Percentiles rank a stretch among this genome's conserved stretches.
phyloP scores from a whole-genome alignment of 2,797 vertebrate genomes.

The Chaetophractus vellerosus region DNA sequence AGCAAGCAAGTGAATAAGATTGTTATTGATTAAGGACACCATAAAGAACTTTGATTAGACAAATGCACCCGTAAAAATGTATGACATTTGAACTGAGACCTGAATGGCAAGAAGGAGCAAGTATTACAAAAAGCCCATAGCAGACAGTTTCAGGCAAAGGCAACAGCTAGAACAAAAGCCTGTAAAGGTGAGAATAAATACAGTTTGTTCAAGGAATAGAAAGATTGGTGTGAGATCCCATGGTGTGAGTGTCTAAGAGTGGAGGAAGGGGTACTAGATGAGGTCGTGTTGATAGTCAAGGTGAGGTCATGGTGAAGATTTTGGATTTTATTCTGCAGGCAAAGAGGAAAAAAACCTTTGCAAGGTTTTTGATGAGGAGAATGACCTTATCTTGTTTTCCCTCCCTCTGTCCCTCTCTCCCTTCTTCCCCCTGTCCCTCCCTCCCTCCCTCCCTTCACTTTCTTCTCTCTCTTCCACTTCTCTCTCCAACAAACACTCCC shows the following conservation, averaged over 20 bases:
- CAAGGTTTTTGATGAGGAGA: not conserved
- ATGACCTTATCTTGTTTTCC: not conserved
- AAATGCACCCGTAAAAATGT: not conserved
- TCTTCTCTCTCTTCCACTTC: too few relatives aligned
- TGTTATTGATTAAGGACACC: not conserved
- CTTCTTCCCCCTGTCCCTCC: too few relatives aligned
- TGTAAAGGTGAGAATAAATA: not conserved
- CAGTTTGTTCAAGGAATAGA: not conserved
- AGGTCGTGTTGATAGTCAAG: not conserved
- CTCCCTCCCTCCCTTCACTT: too few relatives aligned
- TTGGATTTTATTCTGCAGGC: not conserved
- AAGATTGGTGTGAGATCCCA: not conserved
- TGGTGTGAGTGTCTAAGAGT: not conserved
- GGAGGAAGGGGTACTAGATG: not conserved
- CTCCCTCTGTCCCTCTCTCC: too few relatives aligned
- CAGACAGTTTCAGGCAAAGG: not conserved
- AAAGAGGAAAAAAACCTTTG: not conserved
- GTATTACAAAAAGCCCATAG: not conserved
- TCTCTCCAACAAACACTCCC: too few relatives aligned
- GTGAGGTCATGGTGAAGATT: not conserved
- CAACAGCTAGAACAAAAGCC: not conserved
- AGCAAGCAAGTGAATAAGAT: not conserved
- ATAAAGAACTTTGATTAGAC: conserved; percentile 30
- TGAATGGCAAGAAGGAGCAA: not conserved
- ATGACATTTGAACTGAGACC: not conserved